These are phyloP conservation scores for Smittia sp. DNA, from an alignment of 2,888 invertebrate species.

Conservation along the genomic window DNA sequence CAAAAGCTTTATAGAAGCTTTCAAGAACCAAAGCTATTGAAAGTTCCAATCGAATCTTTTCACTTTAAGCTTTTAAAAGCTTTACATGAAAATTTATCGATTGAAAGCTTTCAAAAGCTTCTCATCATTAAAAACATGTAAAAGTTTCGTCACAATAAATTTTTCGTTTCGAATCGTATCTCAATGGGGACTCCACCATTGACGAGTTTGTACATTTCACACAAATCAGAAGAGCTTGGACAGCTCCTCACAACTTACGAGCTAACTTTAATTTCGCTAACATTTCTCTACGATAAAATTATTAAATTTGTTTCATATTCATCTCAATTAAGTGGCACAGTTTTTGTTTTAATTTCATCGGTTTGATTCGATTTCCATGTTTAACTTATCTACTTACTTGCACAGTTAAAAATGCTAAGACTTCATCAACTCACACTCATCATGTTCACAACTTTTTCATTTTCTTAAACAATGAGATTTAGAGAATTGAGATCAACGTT, in stretches of 20 bases:
- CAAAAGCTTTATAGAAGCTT: no score
- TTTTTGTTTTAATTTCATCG: conserved; percentile 18
- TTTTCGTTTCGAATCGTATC: no score
- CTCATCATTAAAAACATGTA: no score
- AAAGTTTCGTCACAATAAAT: no score
- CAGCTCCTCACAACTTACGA: not conserved
- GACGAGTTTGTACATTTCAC: not conserved
- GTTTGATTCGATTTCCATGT: not conserved
- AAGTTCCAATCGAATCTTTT: no score
- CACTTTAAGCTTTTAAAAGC: no score
- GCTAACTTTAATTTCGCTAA: not conserved
- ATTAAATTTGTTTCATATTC: conserved; percentile 13
- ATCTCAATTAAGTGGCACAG: conserved; percentile 4
- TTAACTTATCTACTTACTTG: not conserved
- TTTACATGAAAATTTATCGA: no score
- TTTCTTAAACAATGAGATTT: conserved; percentile 2
- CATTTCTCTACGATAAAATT: conserved; percentile 22
- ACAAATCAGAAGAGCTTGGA: not conserved
- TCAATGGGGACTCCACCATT: not conserved
- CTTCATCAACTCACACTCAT: conserved; percentile 8
- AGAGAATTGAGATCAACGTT: conserved; percentile 25
- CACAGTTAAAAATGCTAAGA: not conserved
- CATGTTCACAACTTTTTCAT: conserved; percentile 7
- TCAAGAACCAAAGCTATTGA: no score
- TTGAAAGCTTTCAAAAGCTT: no score